Evolutionary conservation across 2,113 vertebrate genomes (phyloP).

Genomic region (Odobenus rosmarus): DNA sequence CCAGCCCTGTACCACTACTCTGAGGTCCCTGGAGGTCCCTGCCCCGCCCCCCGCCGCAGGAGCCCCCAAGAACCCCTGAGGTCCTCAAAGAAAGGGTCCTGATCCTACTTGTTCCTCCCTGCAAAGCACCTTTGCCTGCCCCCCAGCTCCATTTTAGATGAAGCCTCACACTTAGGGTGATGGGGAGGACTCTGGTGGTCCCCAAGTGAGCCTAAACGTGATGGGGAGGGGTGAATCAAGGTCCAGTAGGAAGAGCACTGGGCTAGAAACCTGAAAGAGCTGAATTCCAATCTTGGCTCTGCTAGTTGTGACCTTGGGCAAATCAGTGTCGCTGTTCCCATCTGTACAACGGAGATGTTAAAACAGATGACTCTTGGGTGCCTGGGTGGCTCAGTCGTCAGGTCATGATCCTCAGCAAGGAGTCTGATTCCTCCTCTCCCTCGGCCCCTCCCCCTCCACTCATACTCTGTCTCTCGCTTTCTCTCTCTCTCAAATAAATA

Average conservation of each 20-base stretch:
- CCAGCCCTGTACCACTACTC: not conserved
- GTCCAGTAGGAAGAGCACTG: not conserved
- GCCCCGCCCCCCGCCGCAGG: not conserved
- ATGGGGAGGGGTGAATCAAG: not conserved
- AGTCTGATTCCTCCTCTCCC: not conserved
- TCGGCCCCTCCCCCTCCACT: not conserved
- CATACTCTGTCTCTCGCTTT: not conserved
- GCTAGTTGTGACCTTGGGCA: not conserved
- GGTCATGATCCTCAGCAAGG: not conserved
- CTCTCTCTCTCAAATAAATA: not conserved
- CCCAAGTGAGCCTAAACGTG: not conserved
- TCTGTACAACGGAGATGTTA: not conserved
- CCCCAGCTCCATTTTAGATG: not conserved
- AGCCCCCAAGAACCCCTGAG: not conserved
- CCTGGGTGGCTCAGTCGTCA: not conserved
- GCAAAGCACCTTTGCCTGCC: not conserved
- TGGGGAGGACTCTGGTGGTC: not conserved
- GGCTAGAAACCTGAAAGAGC: not conserved
- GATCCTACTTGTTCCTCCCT: not conserved
- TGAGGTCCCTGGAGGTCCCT: not conserved
- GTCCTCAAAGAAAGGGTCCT: not conserved
- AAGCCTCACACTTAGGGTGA: not conserved
- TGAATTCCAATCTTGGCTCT: not conserved
- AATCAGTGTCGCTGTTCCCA: not conserved
- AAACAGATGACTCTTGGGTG: not conserved